Evolutionary conservation across 2,113 vertebrate genomes (phyloP).

Genomic region (Ploceus nigricollis): DNA sequence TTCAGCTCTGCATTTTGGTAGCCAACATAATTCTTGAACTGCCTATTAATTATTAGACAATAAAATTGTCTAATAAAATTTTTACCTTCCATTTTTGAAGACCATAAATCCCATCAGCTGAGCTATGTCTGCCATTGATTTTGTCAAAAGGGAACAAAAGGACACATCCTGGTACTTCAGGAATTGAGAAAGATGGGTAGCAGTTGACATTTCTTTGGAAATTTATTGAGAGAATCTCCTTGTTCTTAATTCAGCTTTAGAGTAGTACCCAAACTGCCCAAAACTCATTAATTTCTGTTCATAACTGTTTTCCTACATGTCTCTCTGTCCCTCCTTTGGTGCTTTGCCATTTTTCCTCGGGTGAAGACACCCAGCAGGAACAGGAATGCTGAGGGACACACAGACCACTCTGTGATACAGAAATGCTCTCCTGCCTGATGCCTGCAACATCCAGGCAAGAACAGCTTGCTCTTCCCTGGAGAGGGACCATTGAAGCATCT

Average conservation of each 20-base stretch:
- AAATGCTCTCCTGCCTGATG: background rate
- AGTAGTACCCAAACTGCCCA: background rate
- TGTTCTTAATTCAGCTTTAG: background rate
- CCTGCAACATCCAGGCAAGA: background rate
- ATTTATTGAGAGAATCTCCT: background rate
- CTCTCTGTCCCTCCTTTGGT: background rate
- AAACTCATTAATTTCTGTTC: background rate
- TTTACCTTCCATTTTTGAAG: background rate
- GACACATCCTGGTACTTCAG: background rate
- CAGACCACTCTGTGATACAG: background rate
- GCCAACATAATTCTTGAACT: background rate
- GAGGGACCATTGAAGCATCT: background rate
- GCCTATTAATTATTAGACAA: background rate
- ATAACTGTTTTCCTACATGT: background rate
- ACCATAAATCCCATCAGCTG: background rate
- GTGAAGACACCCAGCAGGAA: background rate
- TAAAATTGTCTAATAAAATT: background rate
- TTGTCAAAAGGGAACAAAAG: background rate
- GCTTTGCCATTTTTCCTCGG: background rate
- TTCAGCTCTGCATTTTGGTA: background rate
- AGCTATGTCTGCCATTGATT: background rate
- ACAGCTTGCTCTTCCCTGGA: background rate
- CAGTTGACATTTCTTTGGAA: background rate
- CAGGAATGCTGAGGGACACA: background rate
- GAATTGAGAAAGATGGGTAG: background rate